Evolutionary conservation across 1,140 invertebrate genomes (phyloP).

Genomic region (Tyrophagus putrescentiae): DNA sequence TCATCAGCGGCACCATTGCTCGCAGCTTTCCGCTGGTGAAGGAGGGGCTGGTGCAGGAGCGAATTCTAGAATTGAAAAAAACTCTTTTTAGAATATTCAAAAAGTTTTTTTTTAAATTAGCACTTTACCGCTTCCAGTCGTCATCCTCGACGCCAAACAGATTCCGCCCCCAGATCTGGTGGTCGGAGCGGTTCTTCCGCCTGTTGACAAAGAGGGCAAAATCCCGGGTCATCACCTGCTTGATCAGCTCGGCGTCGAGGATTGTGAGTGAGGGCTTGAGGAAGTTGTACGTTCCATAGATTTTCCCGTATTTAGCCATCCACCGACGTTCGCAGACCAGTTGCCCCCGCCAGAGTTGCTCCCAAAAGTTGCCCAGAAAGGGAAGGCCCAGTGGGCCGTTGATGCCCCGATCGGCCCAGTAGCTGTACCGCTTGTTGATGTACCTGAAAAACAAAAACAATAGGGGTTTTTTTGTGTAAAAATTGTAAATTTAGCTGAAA

Average conservation of each 20-base stretch:
- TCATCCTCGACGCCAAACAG: neutral
- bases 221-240: constrained; percentile 1
- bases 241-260: neutral
- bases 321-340: neutral
- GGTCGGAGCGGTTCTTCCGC: neutral
- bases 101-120: too few relatives aligned
- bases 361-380: neutral
- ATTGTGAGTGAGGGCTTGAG: neutral
- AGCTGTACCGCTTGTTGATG: neutral
- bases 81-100: too few relatives aligned
- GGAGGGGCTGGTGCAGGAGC: constrained; percentile 39
- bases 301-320: neutral
- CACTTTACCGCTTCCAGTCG: constrained; percentile 38
- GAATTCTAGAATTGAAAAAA: too few relatives aligned
- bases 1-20: constrained; percentile 36
- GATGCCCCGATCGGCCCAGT: neutral
- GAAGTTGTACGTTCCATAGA: constrained; percentile 4
- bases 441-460: neutral
- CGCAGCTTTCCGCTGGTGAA: constrained; percentile 45
- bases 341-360: neutral
- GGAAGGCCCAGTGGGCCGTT: neutral
- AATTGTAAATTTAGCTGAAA: too few relatives aligned
- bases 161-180: neutral
- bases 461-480: too few relatives aligned
- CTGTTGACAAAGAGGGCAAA: constrained; percentile 5